phyloP scores from a whole-genome alignment of 2,797 vertebrate genomes.

The Tenualosa ilisha region DNA sequence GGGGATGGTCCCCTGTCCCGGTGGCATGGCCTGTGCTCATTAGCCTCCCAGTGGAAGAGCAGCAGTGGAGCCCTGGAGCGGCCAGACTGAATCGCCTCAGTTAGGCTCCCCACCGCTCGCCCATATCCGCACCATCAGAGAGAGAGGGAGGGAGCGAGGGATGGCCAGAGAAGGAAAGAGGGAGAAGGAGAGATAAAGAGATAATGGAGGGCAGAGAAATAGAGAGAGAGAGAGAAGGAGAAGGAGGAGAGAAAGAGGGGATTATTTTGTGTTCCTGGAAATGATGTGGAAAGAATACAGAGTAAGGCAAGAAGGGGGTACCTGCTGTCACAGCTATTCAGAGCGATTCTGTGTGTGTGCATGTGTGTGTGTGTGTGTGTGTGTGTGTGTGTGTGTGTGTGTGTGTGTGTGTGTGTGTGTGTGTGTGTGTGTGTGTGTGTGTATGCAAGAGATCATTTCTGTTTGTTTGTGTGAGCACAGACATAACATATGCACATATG shows the following conservation, averaged over 20 bases:
- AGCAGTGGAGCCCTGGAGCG: not conserved
- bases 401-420: slow-evolving; percentile 22
- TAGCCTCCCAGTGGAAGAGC: not conserved
- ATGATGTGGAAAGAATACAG: not conserved
- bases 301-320: not conserved
- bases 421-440: slow-evolving; percentile 28
- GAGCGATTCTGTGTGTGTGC: not conserved
- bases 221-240: not conserved
- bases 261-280: not conserved
- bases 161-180: not conserved
- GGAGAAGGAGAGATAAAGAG: not conserved
- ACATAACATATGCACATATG: not conserved
- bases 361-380: slow-evolving; percentile 24
- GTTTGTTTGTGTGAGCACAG: not conserved
- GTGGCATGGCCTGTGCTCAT: not conserved
- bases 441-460: too few relatives aligned
- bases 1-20: not conserved
- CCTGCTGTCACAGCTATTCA: not conserved
- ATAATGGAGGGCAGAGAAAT: not conserved
- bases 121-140: not conserved
- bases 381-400: slow-evolving; percentile 23
- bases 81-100: not conserved
- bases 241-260: not conserved
- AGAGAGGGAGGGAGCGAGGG: not conserved
- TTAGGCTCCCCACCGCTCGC: not conserved